Evolutionary conservation across 1,140 invertebrate species (phyloP), one percentile per base, ranked within the genome.

Genomic region (Microvelia longipes): DNA sequence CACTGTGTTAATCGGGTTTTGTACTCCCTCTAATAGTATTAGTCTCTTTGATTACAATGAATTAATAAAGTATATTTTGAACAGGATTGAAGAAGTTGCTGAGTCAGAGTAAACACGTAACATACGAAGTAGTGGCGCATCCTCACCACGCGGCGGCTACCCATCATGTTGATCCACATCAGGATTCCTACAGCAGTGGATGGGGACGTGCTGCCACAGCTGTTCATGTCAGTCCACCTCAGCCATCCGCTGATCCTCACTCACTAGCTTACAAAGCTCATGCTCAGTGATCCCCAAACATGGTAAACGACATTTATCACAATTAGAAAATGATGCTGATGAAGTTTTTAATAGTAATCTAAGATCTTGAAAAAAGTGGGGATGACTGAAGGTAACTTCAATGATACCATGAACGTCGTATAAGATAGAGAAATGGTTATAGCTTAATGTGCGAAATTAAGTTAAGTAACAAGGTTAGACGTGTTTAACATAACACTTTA

Each of bases 51-150:
- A n/a, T n/a, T n/a, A n/a, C n/a, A n/a, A n/a, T n/a, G n/a, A n/a
- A n/a, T n/a, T n/a, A n/a, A n/a, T n/a, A n/a, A n/a, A n/a, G n/a
- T n/a, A n/a, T n/a, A n/a, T n/a, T n/a, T n/a, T n/a, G 5, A 50
- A 50, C 35, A 50, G 35, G 90, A 25, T 77, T 92, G 74, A 92
- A 91, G 82, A 92, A 91, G 73, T 80, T 92, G 2, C 87, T 92
- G 77, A 87, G 87, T 66, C 84, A 86, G 1, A 80, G 86, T 73
- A 88, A 88, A 75, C 87, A 88, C 79, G 87, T 89, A 24, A 88
- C 87, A 0, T 89, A 89, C 75, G 88, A 89, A 73, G 87, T 89
- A 0, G 87, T 88, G 0, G 82, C 86, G 0, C 85, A 88, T 71
- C 85, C 85, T 1, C 85, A 87, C 74, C 85, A 87, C 73, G 77